Percentiles rank a stretch among this genome's conserved stretches.
phyloP scores from a whole-genome alignment of 2,888 invertebrate species.

The Opisthograptis luteolata region DNA sequence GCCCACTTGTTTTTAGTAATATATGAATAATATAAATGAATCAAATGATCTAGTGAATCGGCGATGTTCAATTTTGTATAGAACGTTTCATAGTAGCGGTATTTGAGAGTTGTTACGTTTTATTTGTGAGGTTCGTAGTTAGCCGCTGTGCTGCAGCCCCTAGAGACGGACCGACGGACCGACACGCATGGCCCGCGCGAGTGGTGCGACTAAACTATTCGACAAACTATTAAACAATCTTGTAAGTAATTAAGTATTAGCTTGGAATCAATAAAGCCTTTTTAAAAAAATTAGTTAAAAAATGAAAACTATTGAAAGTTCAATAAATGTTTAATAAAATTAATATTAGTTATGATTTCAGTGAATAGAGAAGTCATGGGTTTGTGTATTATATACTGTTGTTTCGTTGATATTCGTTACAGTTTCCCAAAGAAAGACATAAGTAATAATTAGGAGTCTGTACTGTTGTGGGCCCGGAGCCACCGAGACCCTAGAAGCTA shows the following conservation, averaged over 20 bases:
- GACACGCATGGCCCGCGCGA: slow-evolving; percentile 38
- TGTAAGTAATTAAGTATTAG: slow-evolving; percentile 84
- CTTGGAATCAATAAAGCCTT: slow-evolving; percentile 84
- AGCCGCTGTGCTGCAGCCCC: slow-evolving; percentile 23
- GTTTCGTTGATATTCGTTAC: slow-evolving; percentile 82
- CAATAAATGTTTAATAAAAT: slow-evolving; percentile 74
- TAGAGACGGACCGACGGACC: slow-evolving; percentile 17
- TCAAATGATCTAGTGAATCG: slow-evolving; percentile 76
- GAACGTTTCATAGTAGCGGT: slow-evolving; percentile 82
- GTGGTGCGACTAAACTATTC: slow-evolving; percentile 66
- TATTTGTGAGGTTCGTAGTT: slow-evolving; percentile 69
- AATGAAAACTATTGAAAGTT: slow-evolving; percentile 79
- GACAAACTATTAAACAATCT: slow-evolving; percentile 79
- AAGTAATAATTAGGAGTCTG: slow-evolving; percentile 72
- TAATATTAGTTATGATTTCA: slow-evolving; percentile 79
- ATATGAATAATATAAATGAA: slow-evolving; percentile 51
- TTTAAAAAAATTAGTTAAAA: slow-evolving; percentile 80
- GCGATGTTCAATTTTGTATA: slow-evolving; percentile 84
- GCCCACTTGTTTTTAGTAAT: slow-evolving; percentile 74
- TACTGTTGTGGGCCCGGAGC: slow-evolving; percentile 43
- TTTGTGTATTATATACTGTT: slow-evolving; percentile 71
- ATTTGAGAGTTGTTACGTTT: slow-evolving; percentile 81
- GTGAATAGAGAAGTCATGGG: slow-evolving; percentile 74
- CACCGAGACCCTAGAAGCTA: slow-evolving; percentile 50
- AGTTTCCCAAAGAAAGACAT: slow-evolving; percentile 83